Evolutionary conservation across 2,113 vertebrate species (phyloP), one percentile per base, ranked within the genome.

Genomic region (Puntigrus tetrazona): DNA sequence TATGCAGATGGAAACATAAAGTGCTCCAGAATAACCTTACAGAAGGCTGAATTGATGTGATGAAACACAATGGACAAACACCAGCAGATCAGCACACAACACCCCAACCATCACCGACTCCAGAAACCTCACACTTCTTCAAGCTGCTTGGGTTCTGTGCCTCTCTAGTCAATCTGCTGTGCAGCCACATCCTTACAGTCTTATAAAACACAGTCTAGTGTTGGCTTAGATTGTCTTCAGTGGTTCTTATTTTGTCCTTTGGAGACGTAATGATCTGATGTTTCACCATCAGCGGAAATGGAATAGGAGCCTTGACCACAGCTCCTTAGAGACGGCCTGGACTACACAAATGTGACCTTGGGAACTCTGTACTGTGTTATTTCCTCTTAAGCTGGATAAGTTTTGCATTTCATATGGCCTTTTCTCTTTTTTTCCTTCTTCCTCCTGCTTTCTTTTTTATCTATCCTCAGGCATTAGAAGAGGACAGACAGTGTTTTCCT

Each of bases 341-440:
- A 72, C 69, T 72, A 63, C n/a, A 63, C 34, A n/a, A 45, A 61
- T 84, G 43, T 84, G 81, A 88, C 84, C 87, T 84, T 88, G 81
- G 47, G 36, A 80, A 41, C 67, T 65, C 65, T 81, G 47, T 36
- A 50, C 73, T 73, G 31, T 81, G 55, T 59, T 75, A 80, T 74
- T 85, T 63, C 75, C 57, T 59, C 29, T 41, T 63, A 9, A 75
- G 45, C 86, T 67, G 7, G 7, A 67, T 41, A 27, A 31, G 52
- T 57, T 80, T 65, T 85, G 34, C 78, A 65, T 81, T 75, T 72
- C 34, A 80, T 25, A 16, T 59, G 65, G 43, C 50, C 63, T 31
- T 74, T 52, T 63, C 57, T 7, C 8, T 38, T 41, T 41, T 57
- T 67, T 34, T 72, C 3, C 11, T 43, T 41, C 18, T 41, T 29